Evolutionary conservation across 2,797 vertebrate genomes (phyloP).

Genomic region (Cyclopterus lumpus): DNA sequence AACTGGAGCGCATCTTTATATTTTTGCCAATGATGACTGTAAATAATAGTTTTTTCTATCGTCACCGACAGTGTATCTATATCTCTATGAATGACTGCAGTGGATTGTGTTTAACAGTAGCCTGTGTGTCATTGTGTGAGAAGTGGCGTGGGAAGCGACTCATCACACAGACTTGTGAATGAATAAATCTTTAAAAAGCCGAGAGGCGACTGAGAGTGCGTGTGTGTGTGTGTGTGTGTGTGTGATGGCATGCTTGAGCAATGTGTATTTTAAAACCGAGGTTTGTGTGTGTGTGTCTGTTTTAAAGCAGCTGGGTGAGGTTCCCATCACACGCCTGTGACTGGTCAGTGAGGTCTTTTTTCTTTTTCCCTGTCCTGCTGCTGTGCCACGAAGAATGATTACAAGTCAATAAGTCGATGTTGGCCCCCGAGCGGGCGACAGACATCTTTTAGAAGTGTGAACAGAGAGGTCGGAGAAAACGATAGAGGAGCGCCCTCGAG

Average conservation of each 20-base stretch:
- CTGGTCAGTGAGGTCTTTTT: constrained; percentile 10
- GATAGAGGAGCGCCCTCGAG: constrained; percentile 12
- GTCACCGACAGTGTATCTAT: constrained; percentile 6
- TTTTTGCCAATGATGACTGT: not conserved
- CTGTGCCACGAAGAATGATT: constrained; percentile 1
- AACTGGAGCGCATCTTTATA: not conserved
- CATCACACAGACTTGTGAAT: constrained; percentile 56
- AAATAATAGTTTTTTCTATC: not conserved
- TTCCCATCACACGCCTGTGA: constrained; percentile 20
- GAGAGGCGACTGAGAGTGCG: not conserved
- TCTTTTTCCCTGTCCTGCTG: constrained; percentile 17
- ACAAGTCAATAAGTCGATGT: not conserved
- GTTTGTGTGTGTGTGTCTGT: not conserved
- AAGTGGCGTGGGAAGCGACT: constrained; percentile 48
- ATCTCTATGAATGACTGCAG: constrained; percentile 49
- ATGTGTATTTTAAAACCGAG: constrained; percentile 35
- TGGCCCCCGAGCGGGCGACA: constrained; percentile 6
- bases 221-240: not conserved
- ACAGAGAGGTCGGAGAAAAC: constrained; percentile 13
- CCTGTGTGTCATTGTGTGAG: constrained; percentile 23
- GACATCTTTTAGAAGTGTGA: constrained; percentile 5
- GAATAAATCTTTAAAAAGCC: constrained; percentile 52
- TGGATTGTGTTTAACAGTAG: constrained; percentile 29
- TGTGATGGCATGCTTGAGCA: not conserved
- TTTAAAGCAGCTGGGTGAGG: constrained; percentile 23